phyloP scores from a whole-genome alignment of 2,888 invertebrate genomes.

The Pristionchus exspectatus region DNA sequence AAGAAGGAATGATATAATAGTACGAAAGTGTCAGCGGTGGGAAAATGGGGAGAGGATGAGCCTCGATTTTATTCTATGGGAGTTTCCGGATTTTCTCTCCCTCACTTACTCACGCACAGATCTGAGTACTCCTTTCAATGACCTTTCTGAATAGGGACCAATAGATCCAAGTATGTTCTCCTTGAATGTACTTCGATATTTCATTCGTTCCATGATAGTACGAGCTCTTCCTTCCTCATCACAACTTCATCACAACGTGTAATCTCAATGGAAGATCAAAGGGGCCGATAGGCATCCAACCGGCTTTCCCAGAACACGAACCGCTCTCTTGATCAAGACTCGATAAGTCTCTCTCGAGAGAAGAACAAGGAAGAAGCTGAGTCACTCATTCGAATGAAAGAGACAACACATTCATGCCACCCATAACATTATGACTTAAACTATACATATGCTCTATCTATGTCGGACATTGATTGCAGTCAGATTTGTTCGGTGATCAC shows the following conservation, averaged over 20 bases:
- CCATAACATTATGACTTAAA: neutral
- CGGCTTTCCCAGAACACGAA: slow-evolving; percentile 28
- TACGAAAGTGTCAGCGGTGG: neutral
- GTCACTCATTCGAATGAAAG: neutral
- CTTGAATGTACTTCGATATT: slow-evolving; percentile 1
- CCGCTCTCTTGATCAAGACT: slow-evolving; percentile 29
- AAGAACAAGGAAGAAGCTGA: slow-evolving; percentile 8
- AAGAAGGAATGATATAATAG: neutral
- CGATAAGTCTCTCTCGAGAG: neutral
- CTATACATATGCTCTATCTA: no score
- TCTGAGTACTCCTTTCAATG: slow-evolving; percentile 6
- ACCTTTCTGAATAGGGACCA: neutral
- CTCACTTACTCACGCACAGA: neutral
- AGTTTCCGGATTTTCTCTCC: neutral
- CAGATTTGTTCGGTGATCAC: neutral
- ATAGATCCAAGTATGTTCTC: slow-evolving; percentile 2
- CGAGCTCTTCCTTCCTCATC: slow-evolving; percentile 21
- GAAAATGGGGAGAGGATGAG: neutral
- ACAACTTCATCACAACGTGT: neutral
- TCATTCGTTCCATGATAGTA: neutral
- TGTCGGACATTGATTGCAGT: neutral
- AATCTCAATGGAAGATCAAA: slow-evolving; percentile 11
- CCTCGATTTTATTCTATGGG: neutral
- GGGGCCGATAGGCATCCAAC: slow-evolving; percentile 1
- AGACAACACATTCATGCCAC: neutral